Evolutionary conservation across 2,888 invertebrate genomes (phyloP), one percentile per base, ranked within the genome.

Genomic region (Drosophila kuntzei): DNA sequence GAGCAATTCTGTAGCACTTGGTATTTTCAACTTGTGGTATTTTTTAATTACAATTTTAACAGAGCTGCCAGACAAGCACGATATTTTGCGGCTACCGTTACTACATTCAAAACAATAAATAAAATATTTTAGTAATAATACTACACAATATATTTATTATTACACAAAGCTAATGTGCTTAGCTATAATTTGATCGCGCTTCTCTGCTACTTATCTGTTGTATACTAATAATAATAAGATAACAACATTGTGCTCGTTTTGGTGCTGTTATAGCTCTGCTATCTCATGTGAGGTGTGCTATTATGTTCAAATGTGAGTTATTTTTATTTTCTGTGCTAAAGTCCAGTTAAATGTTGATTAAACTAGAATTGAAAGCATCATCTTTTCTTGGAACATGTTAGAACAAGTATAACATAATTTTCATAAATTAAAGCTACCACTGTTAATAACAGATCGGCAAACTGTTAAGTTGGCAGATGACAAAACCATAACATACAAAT

Each of bases 401-500:
- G 12, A 7, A 12, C 14, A 2, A 44, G 5, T n/a, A 11, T 9
- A 9, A 11, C 5, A 5, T 4, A 9, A 25, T 9, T 32, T 12
- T 1, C 2, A 47, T 7, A 18, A 12, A 11, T 32, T 5, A 2
- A 20, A 20, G n/a, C 18, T 8, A 7, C 20, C 14, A 32, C 39
- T 72, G 62, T 32, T 39, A 27, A 12, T 39, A 69, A 69, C 69
- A 73, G 36, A 9, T 18, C 2, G 11, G 18, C 6, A 41, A 4
- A 51, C 22, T 58, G 68, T 59, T 59, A 59, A 51, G 11, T 18
- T 29, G 9, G 3, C 59, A 50, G 58, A 51, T 59, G 47, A 49
- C 47, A 34, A 34, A 36, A 34, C 16, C 53, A 64, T 69, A 73
- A 69, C 74, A 72, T 72, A 64, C 59, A 55, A 41, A 39, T 64